These are phyloP conservation scores for Hephaestus fuliginosus DNA, from an alignment of 2,797 vertebrate species.

Conservation along the genomic window DNA sequence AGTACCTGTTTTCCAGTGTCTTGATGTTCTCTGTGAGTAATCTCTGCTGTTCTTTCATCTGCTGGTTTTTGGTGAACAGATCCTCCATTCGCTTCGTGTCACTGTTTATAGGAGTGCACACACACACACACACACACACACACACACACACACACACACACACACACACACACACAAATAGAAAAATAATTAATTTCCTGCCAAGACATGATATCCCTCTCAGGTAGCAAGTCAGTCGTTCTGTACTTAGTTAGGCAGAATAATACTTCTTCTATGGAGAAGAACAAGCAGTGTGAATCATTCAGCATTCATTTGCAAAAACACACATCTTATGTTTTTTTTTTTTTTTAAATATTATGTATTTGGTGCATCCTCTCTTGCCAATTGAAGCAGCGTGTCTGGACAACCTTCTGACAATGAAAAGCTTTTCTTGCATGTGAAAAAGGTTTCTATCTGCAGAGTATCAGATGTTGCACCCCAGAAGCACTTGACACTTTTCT, in stretches of 20 bases:
- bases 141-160: not conserved
- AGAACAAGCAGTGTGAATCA: too few species aligned
- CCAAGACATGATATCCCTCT: not conserved
- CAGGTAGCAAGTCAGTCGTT: not conserved
- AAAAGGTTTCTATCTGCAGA: too few species aligned
- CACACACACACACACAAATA: not conserved
- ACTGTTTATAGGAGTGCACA: conserved; percentile 73
- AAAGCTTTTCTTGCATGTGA: too few species aligned
- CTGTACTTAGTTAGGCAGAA: not conserved
- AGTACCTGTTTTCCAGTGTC: conserved; percentile 94
- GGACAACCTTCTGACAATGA: too few species aligned
- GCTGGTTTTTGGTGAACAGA: conserved; percentile 94
- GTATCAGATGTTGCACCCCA: too few species aligned
- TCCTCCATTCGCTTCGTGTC: conserved; percentile 95
- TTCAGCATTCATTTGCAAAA: too few species aligned
- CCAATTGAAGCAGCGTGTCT: too few species aligned
- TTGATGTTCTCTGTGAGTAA: conserved; percentile 94
- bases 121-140: conserved; percentile 7
- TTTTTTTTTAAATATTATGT: too few species aligned
- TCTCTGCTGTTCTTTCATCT: conserved; percentile 94
- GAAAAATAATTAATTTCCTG: not conserved
- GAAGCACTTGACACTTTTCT: not conserved
- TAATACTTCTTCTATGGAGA: not conserved
- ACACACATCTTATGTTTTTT: too few species aligned
- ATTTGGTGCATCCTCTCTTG: too few species aligned